Evolutionary conservation across 2,797 vertebrate genomes (phyloP), one percentile per base, ranked within the genome.

Genomic region (Agapornis canus): DNA sequence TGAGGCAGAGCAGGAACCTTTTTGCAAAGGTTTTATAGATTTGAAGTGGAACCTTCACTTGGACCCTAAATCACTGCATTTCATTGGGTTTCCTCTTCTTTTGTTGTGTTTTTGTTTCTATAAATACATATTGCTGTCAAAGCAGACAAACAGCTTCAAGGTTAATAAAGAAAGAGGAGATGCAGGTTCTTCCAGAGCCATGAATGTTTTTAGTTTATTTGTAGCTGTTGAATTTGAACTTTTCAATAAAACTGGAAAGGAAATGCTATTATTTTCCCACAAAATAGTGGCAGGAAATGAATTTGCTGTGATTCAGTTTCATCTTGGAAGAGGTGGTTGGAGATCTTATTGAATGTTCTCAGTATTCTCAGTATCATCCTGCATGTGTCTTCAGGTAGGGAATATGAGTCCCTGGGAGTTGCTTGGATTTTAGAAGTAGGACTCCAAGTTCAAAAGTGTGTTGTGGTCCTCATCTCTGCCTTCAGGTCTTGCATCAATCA

Each of bases 221-320:
- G n/a, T 91, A 92, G 40, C 54, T 76, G 48, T 86, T 95, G 82
- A 83, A 84, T 82, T 86, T 64, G 77, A 88, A 86, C 76, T 88
- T 84, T 92, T 92, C 87, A 82, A 89, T 94, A 92, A 94, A 94
- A 42, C 66, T 89, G 56, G 77, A 90, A 76, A 84, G 85, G 79
- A 92, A 94, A 76, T 49, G 85, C 73, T 93, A 32, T 79, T 90
- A 84, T 94, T 94, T 86, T 86, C 87, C 32, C 66, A 82, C 64
- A 90, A 48, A 90, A 77, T 73, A 57, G 85, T 91, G 85, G 83
- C 95, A 96, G 94, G 90, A 96, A 94, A 92, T 95, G 80, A 95
- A 90, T 90, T 90, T 79, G 48, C 85, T 84, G 85, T 68, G 90
- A 82, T 86, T 94, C 0, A 2, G 60, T 94, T 96, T 94, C 85